These are phyloP conservation scores for Chrysomallon squamiferum DNA, from an alignment of 1,140 invertebrate species.

Conservation along the genomic window DNA sequence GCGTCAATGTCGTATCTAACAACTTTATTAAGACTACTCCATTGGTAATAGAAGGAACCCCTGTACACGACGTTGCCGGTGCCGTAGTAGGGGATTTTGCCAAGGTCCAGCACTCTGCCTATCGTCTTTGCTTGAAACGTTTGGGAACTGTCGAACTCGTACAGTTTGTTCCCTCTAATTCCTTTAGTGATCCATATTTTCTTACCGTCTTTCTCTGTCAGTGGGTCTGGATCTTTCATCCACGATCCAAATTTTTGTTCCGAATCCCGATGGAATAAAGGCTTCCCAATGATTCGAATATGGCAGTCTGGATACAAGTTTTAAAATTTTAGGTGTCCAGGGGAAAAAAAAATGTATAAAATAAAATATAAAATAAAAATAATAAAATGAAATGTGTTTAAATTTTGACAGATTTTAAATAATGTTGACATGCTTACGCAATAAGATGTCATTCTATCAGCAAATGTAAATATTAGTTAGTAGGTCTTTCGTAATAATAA, in stretches of 20 bases:
- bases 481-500: too few relatives aligned
- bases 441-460: too few relatives aligned
- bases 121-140: neutral
- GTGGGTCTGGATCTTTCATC: neutral
- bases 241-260: neutral
- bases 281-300: slow-evolving; percentile 1
- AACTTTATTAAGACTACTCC: neutral
- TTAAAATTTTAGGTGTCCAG: too few relatives aligned
- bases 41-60: neutral
- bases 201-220: neutral
- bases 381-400: too few relatives aligned
- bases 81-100: neutral
- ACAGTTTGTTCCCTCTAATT: neutral
- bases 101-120: neutral
- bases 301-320: neutral
- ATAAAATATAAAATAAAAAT: too few relatives aligned
- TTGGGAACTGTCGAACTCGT: neutral
- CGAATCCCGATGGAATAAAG: neutral
- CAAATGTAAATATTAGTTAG: too few relatives aligned
- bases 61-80: slow-evolving; percentile 1
- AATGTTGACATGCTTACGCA: too few relatives aligned
- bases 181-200: neutral
- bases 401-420: too few relatives aligned
- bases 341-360: too few relatives aligned
- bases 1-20: neutral